Evolutionary conservation across 2,888 invertebrate genomes (phyloP).

Genomic region (Pelosia muscerda): DNA sequence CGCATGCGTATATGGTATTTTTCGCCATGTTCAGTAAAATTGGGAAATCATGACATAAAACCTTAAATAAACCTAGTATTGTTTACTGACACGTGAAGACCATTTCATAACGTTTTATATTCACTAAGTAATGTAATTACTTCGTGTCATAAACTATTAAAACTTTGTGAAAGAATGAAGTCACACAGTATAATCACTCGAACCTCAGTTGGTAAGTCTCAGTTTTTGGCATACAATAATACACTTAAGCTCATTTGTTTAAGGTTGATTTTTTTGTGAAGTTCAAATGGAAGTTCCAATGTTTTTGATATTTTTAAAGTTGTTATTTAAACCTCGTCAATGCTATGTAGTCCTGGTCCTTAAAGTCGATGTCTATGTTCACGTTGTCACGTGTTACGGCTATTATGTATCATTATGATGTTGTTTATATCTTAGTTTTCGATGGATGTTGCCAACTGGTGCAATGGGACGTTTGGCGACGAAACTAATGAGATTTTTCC

Average conservation of each 20-base stretch:
- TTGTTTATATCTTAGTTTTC: too few relatives aligned
- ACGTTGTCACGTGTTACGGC: neutral
- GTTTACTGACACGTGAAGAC: neutral
- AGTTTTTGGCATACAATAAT: too few relatives aligned
- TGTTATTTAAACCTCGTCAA: neutral
- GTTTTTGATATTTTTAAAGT: neutral
- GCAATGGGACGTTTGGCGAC: too few relatives aligned
- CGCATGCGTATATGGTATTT: neutral
- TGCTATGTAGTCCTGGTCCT: neutral
- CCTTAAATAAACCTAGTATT: neutral
- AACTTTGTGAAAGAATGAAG: neutral
- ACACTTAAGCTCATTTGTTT: neutral
- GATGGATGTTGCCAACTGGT: too few relatives aligned
- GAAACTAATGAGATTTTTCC: neutral
- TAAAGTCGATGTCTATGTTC: neutral
- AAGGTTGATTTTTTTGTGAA: neutral
- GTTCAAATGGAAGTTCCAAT: neutral
- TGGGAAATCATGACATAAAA: neutral
- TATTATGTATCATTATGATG: too few relatives aligned
- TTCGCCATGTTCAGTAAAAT: neutral
- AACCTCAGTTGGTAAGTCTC: neutral
- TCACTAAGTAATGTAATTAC: neutral
- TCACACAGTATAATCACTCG: neutral
- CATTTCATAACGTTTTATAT: neutral
- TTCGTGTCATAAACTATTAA: neutral